Evolutionary conservation across 2,888 invertebrate species (phyloP), one percentile per base, ranked within the genome.

Genomic region (Pogonocherus hispidulus): DNA sequence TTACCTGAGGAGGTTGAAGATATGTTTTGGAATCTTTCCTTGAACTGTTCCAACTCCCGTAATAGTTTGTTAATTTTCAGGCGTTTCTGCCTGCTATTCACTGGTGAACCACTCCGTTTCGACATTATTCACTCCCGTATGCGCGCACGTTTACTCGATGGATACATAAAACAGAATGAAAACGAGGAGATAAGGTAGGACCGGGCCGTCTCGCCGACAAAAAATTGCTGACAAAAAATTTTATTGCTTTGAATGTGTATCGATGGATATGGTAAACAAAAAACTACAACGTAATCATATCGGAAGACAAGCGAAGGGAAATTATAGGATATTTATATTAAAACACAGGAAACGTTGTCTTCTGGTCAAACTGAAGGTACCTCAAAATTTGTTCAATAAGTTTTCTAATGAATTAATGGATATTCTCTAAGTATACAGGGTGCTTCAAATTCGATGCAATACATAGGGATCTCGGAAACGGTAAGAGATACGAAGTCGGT

Each of bases 261-360:
- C 46, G 46, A 47, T 47, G 46, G 46, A 5, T 47, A 47, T 9
- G 46, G 18, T 18, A 6, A 47, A 18, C 19, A 3, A 4, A 16
- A 47, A 47, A 47, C 18, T 47, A 47, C 14, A 37, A 35, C 20
- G 35, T 56, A 49, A 60, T 60, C 47, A 60, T 60, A 60, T 60
- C 60, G 37, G 49, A 60, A n/a, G 60, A 60, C 60, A 60, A 60
- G 60, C 60, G 47, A 11, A 47, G 47, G 47, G 47, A 49, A 60
- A 47, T 19, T n/a, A n/a, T n/a, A n/a, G n/a, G n/a, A n/a, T n/a
- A n/a, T n/a, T n/a, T n/a, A n/a, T n/a, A n/a, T n/a, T n/a, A n/a
- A n/a, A n/a, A n/a, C n/a, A n/a, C n/a, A n/a, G n/a, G n/a, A n/a
- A n/a, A n/a, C n/a, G n/a, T n/a, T n/a, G n/a, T n/a, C n/a, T n/a